Evolutionary conservation across 2,888 invertebrate genomes (phyloP), one percentile per base, ranked within the genome.

Genomic region (Acanthosepion pharaonis): DNA sequence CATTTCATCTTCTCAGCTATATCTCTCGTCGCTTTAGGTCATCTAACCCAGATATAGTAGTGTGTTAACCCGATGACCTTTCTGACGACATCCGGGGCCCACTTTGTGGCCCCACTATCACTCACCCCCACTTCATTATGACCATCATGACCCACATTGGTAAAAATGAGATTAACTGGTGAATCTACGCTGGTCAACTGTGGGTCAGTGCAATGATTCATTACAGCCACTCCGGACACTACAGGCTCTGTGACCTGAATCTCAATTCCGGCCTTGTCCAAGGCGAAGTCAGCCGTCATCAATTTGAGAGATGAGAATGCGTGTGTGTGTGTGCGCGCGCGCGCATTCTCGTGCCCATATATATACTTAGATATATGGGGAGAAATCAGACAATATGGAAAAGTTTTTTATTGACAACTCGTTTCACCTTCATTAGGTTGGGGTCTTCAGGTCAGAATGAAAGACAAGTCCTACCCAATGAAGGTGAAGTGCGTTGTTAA

Each of bases 241-340:
- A 78, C 78, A 78, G n/a, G 78, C n/a, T 33, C 33, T n/a, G n/a
- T 33, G 78, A 78, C 78, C 9, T 78, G n/a, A n/a, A 11, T 78
- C n/a, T 9, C 78, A 78, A 78, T 78, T 78, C 78, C 78, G n/a
- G n/a, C n/a, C 59, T 23, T 59, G n/a, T 78, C 33, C 33, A 15
- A n/a, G 78, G n/a, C n/a, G n/a, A n/a, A 78, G n/a, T 33, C 15
- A 78, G 15, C 33, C n/a, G 11, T n/a, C n/a, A 33, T n/a, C n/a
- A n/a, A 8, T 78, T n/a, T 3, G 18, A 78, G 3, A 11, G 78
- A 33, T 78, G 28, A 78, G 9, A 25, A 78, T 28, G 5, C 8
- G 9, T 3, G 9, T 1, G 25, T 11, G 28, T 5, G 11, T 6
- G 28, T 28, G 9, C 1, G 28, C 1, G 3, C 5, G 5, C 1